phyloP scores from a whole-genome alignment of 2,888 invertebrate species.

The Leptarthrus brevirostris region DNA sequence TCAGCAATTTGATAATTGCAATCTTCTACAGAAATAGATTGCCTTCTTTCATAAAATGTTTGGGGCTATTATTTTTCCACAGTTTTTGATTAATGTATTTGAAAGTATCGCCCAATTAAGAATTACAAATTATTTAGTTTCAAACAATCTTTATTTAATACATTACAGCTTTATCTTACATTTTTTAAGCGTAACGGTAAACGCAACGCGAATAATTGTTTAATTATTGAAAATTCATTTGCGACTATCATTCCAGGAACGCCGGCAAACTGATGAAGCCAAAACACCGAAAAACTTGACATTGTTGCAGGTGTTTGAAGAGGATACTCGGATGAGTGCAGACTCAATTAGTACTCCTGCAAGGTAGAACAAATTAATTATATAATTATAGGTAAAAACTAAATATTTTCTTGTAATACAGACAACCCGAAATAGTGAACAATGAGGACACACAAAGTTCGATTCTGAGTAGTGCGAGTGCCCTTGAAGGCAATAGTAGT shows the following conservation, averaged over 20 bases:
- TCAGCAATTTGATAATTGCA: too few relatives aligned
- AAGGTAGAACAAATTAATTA: conserved; percentile 62
- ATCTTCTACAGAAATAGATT: too few relatives aligned
- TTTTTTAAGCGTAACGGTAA: too few relatives aligned
- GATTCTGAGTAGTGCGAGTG: conserved; percentile 74
- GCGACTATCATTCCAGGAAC: conserved; percentile 52
- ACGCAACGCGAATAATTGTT: too few relatives aligned
- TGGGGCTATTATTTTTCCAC: too few relatives aligned
- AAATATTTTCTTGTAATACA: conserved; percentile 42
- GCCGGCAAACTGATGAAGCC: conserved; percentile 61
- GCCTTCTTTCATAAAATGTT: too few relatives aligned
- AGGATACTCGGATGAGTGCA: conserved; percentile 82
- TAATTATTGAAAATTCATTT: too few relatives aligned
- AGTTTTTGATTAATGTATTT: too few relatives aligned
- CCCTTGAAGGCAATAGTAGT: conserved; percentile 60
- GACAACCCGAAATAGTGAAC: conserved; percentile 65
- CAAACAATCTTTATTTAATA: too few relatives aligned
- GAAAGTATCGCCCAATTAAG: too few relatives aligned
- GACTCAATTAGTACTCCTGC: conserved; percentile 71
- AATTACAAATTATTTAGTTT: too few relatives aligned
- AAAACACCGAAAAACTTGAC: conserved; percentile 67
- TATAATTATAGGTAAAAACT: neutral
- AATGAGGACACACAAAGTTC: conserved; percentile 85
- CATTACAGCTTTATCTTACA: too few relatives aligned
- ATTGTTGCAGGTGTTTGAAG: conserved; percentile 74